phyloP scores from a whole-genome alignment of 2,888 invertebrate species.

The Phyllotreta cruciferae region DNA sequence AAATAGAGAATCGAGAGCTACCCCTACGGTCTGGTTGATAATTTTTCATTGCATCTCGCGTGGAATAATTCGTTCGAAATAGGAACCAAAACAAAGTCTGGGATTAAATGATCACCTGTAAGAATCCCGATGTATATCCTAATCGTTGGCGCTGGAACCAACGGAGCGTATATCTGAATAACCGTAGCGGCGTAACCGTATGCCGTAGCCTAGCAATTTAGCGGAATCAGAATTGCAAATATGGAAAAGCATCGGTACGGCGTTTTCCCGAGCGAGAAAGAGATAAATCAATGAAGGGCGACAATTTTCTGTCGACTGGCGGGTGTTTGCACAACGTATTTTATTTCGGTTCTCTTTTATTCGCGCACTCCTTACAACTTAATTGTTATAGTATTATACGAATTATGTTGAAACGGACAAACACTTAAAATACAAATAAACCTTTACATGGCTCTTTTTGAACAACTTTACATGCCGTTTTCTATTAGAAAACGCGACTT shows the following conservation, averaged over 20 bases:
- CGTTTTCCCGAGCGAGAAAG: conserved; percentile 11
- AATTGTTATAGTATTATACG: too few species aligned
- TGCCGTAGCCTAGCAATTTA: conserved; percentile 17
- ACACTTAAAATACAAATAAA: too few species aligned
- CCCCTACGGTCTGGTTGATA: too few species aligned
- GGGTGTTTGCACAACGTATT: conserved; percentile 10
- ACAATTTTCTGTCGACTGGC: conserved; percentile 13
- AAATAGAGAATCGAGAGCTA: too few species aligned
- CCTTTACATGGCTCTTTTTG: too few species aligned
- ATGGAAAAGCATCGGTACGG: conserved; percentile 16
- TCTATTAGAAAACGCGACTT: too few species aligned
- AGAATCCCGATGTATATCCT: conserved; percentile 10
- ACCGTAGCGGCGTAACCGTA: conserved; percentile 9
- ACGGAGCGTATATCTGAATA: conserved; percentile 17
- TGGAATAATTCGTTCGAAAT: too few species aligned
- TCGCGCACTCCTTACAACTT: too few species aligned
- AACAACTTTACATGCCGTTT: too few species aligned
- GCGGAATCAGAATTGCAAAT: conserved; percentile 27
- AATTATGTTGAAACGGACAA: too few species aligned
- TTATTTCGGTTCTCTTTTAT: conserved; percentile 8
- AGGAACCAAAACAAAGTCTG: too few species aligned
- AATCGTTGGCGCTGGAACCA: conserved; percentile 2
- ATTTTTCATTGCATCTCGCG: too few species aligned
- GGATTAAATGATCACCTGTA: background rate
- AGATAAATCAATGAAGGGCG: conserved; percentile 19